phyloP scores from a whole-genome alignment of 2,797 vertebrate species.

The Sebastes paucispinis region DNA sequence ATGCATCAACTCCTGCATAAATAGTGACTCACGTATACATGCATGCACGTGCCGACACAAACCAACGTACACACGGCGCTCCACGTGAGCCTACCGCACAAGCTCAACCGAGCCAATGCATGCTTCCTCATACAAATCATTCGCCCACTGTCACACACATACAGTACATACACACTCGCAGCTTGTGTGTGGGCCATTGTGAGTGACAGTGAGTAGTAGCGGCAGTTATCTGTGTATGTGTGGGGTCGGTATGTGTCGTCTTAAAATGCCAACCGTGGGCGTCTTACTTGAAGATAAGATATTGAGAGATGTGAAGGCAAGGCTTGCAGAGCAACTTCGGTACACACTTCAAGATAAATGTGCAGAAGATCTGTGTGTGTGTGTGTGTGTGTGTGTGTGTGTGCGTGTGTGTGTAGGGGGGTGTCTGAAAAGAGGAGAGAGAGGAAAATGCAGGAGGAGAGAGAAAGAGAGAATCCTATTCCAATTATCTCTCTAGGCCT shows the following conservation, averaged over 20 bases:
- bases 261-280: slow-evolving; percentile 70
- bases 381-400: neutral
- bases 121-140: slow-evolving; percentile 7
- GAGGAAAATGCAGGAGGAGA: slow-evolving; percentile 17
- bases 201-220: slow-evolving; percentile 61
- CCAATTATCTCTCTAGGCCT: slow-evolving; percentile 62
- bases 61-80: neutral
- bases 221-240: slow-evolving; percentile 53
- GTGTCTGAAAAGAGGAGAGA: neutral
- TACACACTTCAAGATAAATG: slow-evolving; percentile 56
- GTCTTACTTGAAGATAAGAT: slow-evolving; percentile 68
- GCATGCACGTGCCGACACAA: neutral
- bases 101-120: neutral
- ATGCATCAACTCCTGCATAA: slow-evolving; percentile 20
- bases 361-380: slow-evolving; percentile 24
- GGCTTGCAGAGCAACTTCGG: slow-evolving; percentile 51
- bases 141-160: slow-evolving; percentile 39
- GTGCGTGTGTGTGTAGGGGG: neutral
- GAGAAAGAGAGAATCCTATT: slow-evolving; percentile 50
- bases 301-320: slow-evolving; percentile 60
- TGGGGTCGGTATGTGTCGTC: slow-evolving; percentile 47
- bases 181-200: slow-evolving; percentile 64
- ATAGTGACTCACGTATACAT: neutral
- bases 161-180: slow-evolving; percentile 43
- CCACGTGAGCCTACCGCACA: slow-evolving; percentile 22